phyloP scores from a whole-genome alignment of 2,888 invertebrate species.

The Sarcophaga subvicina region DNA sequence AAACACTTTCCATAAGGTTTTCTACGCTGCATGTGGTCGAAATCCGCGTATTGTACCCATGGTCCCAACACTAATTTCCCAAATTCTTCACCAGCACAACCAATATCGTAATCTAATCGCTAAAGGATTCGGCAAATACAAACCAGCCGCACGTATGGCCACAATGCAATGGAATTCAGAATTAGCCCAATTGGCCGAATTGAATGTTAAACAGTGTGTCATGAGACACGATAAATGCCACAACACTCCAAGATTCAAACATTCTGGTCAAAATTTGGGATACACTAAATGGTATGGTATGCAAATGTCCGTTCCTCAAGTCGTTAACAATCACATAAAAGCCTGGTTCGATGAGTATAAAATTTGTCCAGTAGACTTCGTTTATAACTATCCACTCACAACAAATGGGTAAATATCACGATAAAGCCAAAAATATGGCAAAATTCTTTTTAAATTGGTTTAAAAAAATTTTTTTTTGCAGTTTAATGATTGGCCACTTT shows the following conservation, averaged over 20 bases:
- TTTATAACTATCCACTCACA: not conserved
- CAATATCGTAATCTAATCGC: constrained; percentile 4
- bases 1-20: no score
- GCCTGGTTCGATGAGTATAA: constrained; percentile 75
- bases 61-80: not conserved
- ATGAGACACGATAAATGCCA: constrained; percentile 75
- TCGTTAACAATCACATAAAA: constrained; percentile 62
- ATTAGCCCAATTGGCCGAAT: constrained; percentile 73
- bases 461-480: not conserved
- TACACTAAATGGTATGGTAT: constrained; percentile 67
- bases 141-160: constrained; percentile 75
- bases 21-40: not conserved
- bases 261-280: constrained; percentile 76
- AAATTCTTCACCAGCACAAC: not conserved
- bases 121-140: constrained; percentile 66
- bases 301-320: constrained; percentile 28
- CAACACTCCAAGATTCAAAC: constrained; percentile 72
- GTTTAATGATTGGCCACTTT: constrained; percentile 36
- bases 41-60: not conserved
- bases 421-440: not conserved
- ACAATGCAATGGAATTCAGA: constrained; percentile 75
- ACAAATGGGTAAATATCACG: constrained; percentile 1
- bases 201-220: constrained; percentile 74
- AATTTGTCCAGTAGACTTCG: not conserved
- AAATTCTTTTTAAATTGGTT: not conserved